Evolutionary conservation across 1,140 invertebrate species (phyloP).

Genomic region (Acromyrmex heyeri): DNA sequence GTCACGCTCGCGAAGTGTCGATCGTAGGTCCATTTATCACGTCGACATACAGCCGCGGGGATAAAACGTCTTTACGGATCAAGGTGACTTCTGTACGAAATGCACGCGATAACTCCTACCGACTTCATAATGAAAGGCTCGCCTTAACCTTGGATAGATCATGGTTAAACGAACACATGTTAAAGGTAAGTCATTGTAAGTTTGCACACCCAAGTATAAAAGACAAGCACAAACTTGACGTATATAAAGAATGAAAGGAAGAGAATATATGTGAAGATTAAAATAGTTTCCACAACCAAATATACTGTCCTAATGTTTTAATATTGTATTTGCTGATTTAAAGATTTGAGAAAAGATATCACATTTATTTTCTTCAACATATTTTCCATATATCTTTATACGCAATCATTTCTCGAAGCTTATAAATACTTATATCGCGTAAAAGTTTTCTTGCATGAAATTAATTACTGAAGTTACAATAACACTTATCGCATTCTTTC

Average conservation of each 20-base stretch:
- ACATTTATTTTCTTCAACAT: background rate
- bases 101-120: slow-evolving; percentile 50
- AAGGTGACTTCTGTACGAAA: slow-evolving; percentile 40
- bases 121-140: slow-evolving; percentile 36
- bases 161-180: slow-evolving; percentile 8
- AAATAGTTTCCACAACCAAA: background rate
- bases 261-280: background rate
- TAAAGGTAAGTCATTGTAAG: background rate
- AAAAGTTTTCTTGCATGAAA: slow-evolving; percentile 12
- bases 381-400: slow-evolving; percentile 1
- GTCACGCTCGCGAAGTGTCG: slow-evolving; percentile 59
- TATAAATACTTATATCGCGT: background rate
- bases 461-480: background rate
- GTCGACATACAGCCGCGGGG: slow-evolving; percentile 3
- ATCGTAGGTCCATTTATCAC: slow-evolving; percentile 72
- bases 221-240: background rate
- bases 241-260: background rate
- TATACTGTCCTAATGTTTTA: background rate
- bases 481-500: slow-evolving; percentile 17
- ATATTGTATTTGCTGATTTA: background rate
- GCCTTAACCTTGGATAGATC: slow-evolving; percentile 40
- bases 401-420: slow-evolving; percentile 3
- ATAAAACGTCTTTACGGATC: slow-evolving; percentile 60
- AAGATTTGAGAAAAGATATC: background rate
- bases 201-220: background rate